Evolutionary conservation across 2,113 vertebrate species (phyloP).

Genomic region (Gopherus flavomarginatus): DNA sequence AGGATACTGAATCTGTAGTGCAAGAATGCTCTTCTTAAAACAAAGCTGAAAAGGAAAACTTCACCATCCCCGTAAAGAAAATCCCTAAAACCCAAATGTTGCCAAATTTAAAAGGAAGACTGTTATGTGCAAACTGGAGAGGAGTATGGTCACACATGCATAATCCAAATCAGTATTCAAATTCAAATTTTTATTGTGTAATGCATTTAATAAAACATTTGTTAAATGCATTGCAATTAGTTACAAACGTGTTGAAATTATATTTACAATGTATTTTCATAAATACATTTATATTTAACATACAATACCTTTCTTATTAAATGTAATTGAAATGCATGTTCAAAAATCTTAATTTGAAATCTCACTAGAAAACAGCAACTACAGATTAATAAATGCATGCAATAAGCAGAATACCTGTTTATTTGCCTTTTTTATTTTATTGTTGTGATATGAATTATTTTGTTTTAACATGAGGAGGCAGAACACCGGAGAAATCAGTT

Average conservation of each 20-base stretch:
- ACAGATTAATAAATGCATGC: neutral
- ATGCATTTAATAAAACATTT: neutral
- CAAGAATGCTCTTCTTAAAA: slow-evolving; percentile 18
- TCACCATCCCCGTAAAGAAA: neutral
- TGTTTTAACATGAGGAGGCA: neutral
- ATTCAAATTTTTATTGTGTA: neutral
- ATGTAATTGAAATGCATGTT: neutral
- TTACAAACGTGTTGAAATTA: neutral
- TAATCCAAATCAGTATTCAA: neutral
- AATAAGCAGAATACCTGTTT: neutral
- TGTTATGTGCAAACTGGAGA: neutral
- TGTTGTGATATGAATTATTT: neutral
- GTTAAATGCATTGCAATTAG: neutral
- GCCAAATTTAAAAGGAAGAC: neutral
- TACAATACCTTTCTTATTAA: neutral
- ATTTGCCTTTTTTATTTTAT: neutral
- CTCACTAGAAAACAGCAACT: neutral
- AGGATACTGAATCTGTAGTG: slow-evolving; percentile 4
- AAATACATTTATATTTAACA: neutral
- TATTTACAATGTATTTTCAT: neutral
- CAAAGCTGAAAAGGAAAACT: neutral
- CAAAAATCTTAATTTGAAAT: neutral
- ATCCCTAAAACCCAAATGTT: neutral
- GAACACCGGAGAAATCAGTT: neutral
- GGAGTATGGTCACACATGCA: neutral